Conservation (phyloP, 1,140 invertebrate species). For the Colletes gigas region DNA sequence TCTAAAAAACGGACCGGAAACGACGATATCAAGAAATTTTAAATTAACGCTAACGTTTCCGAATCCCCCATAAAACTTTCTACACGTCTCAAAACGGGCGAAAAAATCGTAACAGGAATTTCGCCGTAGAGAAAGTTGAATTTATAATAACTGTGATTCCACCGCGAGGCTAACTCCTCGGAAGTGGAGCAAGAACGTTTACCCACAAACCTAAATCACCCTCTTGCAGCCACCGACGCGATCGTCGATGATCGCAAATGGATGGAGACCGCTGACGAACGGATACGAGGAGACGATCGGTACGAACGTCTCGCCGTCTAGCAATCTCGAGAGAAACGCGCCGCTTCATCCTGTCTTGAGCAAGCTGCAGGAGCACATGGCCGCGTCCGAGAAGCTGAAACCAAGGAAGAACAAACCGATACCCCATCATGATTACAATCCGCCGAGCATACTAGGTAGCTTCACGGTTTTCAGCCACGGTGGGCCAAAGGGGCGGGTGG, state of each 20-base stretch:
- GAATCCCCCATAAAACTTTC: not conserved
- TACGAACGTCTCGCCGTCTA: constrained; percentile 67
- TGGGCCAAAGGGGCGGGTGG: constrained; percentile 72
- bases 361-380: constrained; percentile 76
- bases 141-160: not conserved
- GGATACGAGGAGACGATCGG: constrained; percentile 71
- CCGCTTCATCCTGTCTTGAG: constrained; percentile 72
- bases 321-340: constrained; percentile 64
- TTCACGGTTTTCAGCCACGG: constrained; percentile 78
- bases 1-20: no score
- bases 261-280: constrained; percentile 74
- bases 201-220: not conserved
- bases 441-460: constrained; percentile 79
- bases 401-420: constrained; percentile 65
- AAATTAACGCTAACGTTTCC: no score
- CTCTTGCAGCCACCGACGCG: constrained; percentile 64
- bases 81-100: not conserved
- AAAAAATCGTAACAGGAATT: not conserved
- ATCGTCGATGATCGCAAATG: constrained; percentile 74
- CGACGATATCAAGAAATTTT: no score
- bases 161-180: no score
- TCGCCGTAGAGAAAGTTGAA: not conserved
- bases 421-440: constrained; percentile 70
- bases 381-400: constrained; percentile 69
- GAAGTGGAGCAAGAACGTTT: not conserved